phyloP scores from a whole-genome alignment of 2,113 vertebrate genomes.

The Perccottus glenii region DNA sequence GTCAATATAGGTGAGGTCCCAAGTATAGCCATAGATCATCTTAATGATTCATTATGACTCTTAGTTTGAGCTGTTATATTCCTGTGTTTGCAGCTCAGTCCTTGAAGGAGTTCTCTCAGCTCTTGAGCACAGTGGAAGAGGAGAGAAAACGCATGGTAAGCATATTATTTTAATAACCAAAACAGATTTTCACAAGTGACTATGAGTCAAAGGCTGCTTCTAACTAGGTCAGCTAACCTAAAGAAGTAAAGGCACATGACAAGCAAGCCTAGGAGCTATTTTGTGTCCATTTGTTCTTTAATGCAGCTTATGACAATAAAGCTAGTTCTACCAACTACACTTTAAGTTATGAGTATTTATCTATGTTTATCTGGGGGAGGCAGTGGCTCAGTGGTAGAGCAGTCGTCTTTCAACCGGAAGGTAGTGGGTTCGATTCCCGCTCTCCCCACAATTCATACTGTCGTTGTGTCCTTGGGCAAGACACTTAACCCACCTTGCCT shows the following conservation, averaged over 20 bases:
- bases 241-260: not conserved
- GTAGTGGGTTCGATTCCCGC: no score
- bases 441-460: no score
- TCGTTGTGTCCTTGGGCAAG: no score
- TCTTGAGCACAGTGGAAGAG: slow-evolving; percentile 95
- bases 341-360: no score
- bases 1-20: slow-evolving; percentile 91
- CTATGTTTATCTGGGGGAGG: no score
- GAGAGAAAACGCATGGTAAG: slow-evolving; percentile 94
- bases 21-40: not conserved
- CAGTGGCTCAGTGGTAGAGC: no score
- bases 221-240: not conserved
- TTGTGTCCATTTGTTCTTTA: not conserved
- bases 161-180: slow-evolving; percentile 1
- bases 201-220: not conserved
- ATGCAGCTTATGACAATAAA: not conserved
- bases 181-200: not conserved
- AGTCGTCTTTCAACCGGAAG: no score
- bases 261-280: not conserved
- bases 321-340: not conserved
- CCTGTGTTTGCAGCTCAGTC: slow-evolving; percentile 86
- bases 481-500: no score
- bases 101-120: slow-evolving; percentile 95
- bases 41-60: not conserved
- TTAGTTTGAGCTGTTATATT: slow-evolving; percentile 22